Evolutionary conservation across 2,113 vertebrate genomes (phyloP).

Genomic region (Benitochromis conjunctus): DNA sequence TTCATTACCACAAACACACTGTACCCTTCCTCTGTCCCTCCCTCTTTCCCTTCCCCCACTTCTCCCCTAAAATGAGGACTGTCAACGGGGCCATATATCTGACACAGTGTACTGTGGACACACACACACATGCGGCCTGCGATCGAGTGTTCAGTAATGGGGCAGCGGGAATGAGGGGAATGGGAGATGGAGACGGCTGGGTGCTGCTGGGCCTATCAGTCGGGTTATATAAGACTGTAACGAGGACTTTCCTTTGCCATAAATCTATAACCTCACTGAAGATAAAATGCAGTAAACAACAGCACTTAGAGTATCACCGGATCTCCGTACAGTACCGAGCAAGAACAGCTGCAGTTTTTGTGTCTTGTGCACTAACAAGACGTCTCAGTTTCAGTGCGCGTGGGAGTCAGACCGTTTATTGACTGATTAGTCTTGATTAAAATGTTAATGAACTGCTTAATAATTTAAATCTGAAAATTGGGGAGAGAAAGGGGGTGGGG

Average conservation of each 20-base stretch:
- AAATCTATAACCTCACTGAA: not conserved
- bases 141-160: slow-evolving; percentile 38
- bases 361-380: not conserved
- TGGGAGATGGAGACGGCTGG: slow-evolving; percentile 6
- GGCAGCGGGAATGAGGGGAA: slow-evolving; percentile 21
- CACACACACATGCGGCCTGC: not conserved
- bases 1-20: not conserved
- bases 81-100: slow-evolving; percentile 58
- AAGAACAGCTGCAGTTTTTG: not conserved
- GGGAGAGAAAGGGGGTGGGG: no score
- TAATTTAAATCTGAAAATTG: not conserved
- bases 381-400: not conserved
- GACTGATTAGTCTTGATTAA: not conserved
- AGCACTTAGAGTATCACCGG: not conserved
- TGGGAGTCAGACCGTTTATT: not conserved
- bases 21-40: not conserved
- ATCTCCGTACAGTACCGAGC: not conserved
- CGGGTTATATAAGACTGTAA: slow-evolving; percentile 19
- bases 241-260: slow-evolving; percentile 1
- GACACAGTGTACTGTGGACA: slow-evolving; percentile 36
- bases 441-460: not conserved
- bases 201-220: slow-evolving; percentile 10
- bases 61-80: slow-evolving; percentile 11
- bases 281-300: slow-evolving; percentile 3
- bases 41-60: not conserved